Evolutionary conservation across 2,113 vertebrate species (phyloP), one percentile per base, ranked within the genome.

Genomic region (Sula dactylatra): DNA sequence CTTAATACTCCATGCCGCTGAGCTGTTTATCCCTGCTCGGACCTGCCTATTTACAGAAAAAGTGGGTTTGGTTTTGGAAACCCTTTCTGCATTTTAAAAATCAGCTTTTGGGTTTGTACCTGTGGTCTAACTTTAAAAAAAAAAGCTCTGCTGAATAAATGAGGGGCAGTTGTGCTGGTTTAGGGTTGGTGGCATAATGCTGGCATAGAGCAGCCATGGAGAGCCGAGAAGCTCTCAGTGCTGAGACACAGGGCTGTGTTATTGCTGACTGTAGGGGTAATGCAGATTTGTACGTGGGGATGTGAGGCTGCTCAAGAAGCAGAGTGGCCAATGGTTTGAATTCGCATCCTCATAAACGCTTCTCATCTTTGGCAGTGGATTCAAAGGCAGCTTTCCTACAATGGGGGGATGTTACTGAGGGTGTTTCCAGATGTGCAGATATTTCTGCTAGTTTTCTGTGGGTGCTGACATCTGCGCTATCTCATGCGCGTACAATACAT

Each of bases 401-500:
- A 44, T n/a, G 16, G 34, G 19, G 3, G 21, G 38, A 25, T 27
- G 19, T 32, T 70, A 52, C 64, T 50, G 61, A 78, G n/a, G 13
- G 7, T 54, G 25, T 91, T 93, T 95, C 66, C 16, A 34, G 70
- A 29, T 71, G 15, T 64, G 36, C 31, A 47, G 38, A 2, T 67
- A 59, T 54, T 87, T 84, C 50, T 89, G 38, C 22, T 56, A 2
- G 21, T 54, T 86, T 86, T 89, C 55, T 87, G 34, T 62, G 82
- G 54, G 27, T 59, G 38, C 47, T 90, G 66, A 50, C 24, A n/a
- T 42, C 49, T 70, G 16, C 50, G 36, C 50, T 78, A 7, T 27
- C 19, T 69, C 26, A 42, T 27, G 27, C 0, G 1, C 8, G 11
- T 11, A 10, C 13, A 18, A 19, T n/a, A 11, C 1, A 0, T n/a